Evolutionary conservation across 2,888 invertebrate species (phyloP).

Genomic region (Dolichopus griseipennis): DNA sequence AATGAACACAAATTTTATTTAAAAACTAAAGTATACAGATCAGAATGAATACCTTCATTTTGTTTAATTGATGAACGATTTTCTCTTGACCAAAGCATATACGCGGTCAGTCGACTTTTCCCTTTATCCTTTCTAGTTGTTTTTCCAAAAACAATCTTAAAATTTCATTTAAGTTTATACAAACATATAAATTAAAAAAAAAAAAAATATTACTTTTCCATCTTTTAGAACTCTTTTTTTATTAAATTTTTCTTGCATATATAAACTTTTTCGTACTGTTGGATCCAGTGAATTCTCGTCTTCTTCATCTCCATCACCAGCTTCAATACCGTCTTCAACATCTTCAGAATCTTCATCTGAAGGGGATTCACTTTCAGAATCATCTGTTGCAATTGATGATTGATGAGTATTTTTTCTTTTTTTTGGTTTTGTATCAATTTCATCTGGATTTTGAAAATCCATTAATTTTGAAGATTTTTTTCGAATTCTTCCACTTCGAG

Average conservation of each 20-base stretch:
- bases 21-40: neutral
- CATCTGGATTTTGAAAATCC: constrained; percentile 88
- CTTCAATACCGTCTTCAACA: constrained; percentile 27
- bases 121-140: constrained; percentile 72
- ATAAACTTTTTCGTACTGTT: constrained; percentile 46
- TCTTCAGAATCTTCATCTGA: constrained; percentile 30
- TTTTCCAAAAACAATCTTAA: constrained; percentile 54
- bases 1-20: constrained; percentile 11
- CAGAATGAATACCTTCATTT: constrained; percentile 43
- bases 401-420: constrained; percentile 25
- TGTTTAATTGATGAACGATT: constrained; percentile 55
- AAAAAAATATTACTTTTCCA: constrained; percentile 41
- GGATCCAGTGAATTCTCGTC: constrained; percentile 29
- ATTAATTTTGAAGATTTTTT: constrained; percentile 92
- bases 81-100: constrained; percentile 84
- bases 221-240: constrained; percentile 66
- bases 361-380: constrained; percentile 17
- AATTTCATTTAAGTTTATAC: neutral
- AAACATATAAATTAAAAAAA: neutral
- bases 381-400: constrained; percentile 16
- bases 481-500: constrained; percentile 79
- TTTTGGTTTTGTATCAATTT: constrained; percentile 49
- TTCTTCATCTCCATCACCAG: constrained; percentile 36
- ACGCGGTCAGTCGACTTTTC: constrained; percentile 74
- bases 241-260: constrained; percentile 69